phyloP scores from a whole-genome alignment of 2,888 invertebrate species.

The Hyalella azteca region DNA sequence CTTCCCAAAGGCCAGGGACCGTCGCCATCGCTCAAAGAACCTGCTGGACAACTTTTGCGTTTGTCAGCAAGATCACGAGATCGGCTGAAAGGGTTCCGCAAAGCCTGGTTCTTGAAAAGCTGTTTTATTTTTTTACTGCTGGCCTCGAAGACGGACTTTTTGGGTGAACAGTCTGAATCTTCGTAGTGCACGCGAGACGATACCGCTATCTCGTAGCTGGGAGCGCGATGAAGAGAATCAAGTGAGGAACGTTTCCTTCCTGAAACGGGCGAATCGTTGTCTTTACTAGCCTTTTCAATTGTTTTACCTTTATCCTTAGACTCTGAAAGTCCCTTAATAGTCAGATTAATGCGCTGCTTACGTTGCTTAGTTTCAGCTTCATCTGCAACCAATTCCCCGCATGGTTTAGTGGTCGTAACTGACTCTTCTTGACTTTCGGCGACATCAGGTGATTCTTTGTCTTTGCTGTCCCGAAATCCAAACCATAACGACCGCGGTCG shows the following conservation, averaged over 20 bases:
- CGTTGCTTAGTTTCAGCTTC: slow-evolving; percentile 27
- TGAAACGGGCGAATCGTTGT: neutral
- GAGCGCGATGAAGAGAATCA: slow-evolving; percentile 38
- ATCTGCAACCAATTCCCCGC: neutral
- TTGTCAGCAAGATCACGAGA: neutral
- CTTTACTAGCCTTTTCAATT: neutral
- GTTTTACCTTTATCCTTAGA: neutral
- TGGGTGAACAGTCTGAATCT: slow-evolving; percentile 11
- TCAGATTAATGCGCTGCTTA: slow-evolving; percentile 1
- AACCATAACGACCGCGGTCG: slow-evolving; percentile 6
- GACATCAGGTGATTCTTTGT: neutral
- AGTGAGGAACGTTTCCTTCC: neutral
- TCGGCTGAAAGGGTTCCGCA: neutral
- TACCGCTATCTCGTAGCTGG: slow-evolving; percentile 46
- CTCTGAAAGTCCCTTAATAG: slow-evolving; percentile 6
- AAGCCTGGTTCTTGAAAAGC: slow-evolving; percentile 45
- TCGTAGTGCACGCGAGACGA: slow-evolving; percentile 5
- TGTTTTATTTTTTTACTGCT: slow-evolving; percentile 41
- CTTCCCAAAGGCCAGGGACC: slow-evolving; percentile 13
- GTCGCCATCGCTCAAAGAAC: neutral
- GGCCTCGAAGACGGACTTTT: slow-evolving; percentile 33
- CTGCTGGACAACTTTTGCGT: slow-evolving; percentile 9
- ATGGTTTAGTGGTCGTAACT: neutral
- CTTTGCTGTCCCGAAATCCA: slow-evolving; percentile 19
- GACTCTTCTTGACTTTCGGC: slow-evolving; percentile 1